Evolutionary conservation across 2,797 vertebrate species (phyloP), one percentile per base, ranked within the genome.

Genomic region (Rhinatrema bivittatum): DNA sequence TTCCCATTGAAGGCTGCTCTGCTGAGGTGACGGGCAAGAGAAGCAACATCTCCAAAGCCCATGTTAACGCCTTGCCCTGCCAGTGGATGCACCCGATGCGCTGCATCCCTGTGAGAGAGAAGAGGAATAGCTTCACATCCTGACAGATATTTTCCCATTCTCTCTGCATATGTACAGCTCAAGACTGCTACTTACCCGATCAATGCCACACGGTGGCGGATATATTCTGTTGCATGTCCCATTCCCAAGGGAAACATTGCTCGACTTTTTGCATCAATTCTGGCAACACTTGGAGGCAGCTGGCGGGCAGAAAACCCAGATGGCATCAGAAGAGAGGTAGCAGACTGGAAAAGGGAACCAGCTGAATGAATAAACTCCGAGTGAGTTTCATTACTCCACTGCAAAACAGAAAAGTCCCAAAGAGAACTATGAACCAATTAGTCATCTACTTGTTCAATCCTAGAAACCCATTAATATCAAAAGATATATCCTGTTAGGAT

Each of bases 41-140:
- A 87, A 14, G 83, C 79, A 63, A 95, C 83, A 69, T 98, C 95
- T 27, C 95, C 93, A 42, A 98, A 99, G 49, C 96, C 96, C 74
- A 99, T 84, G 81, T 98, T 99, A 59, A 84, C 94, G 57, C 96
- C 95, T 66, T 99, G 96, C 56, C 95, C 95, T 16, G 94, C 96
- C 39, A 99, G 81, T 5, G 94, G 96, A 75, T 99, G 95, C 43
- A 99, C 87, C 56, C 91, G 87, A 81, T 98, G 96, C 26, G 96
- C 96, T 34, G 96, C 94, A 50, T 99, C 96, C 56, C 96, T 99
- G 64, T 20, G 42, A 34, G 29, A 12, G n/a, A 53, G 15, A 63
- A 5, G 39, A 39, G 21, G 58, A 12, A 56, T 29, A n/a, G n/a
- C n/a, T n/a, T n/a, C n/a, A n/a, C n/a, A n/a, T n/a, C n/a, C n/a